Conservation (phyloP, 2,888 invertebrate species). For the Agrochola litura region DNA sequence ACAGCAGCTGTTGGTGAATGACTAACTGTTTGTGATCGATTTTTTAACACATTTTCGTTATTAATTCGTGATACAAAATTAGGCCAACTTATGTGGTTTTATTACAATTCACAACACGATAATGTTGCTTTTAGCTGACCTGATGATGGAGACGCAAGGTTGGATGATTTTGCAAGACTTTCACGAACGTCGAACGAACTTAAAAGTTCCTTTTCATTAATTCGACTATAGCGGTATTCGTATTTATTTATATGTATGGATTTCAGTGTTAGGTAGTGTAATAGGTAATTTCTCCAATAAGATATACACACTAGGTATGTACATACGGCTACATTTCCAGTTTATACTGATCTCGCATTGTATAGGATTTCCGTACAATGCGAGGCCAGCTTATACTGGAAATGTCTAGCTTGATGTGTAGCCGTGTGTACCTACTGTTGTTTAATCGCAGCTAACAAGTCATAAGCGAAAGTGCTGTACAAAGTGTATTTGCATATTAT, state of each 20-base stretch:
- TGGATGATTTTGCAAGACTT: not conserved
- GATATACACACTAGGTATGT: not conserved
- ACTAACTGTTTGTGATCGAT: not conserved
- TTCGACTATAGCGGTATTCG: no score
- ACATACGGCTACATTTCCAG: no score
- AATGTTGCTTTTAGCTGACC: not conserved
- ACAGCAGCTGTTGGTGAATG: not conserved
- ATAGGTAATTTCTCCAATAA: not conserved
- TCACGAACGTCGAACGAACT: not conserved
- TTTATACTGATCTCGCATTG: no score
- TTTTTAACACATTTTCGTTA: not conserved
- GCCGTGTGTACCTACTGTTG: not conserved
- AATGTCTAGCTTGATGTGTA: no score
- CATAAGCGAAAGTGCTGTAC: not conserved
- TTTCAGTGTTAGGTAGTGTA: no score
- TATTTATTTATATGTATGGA: not conserved
- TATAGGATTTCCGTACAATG: no score
- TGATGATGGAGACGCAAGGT: not conserved
- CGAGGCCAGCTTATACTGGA: no score
- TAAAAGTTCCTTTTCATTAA: not conserved
- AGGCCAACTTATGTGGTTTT: not conserved
- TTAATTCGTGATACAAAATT: not conserved
- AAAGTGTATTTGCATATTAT: not conserved
- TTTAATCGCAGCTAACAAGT: slow-evolving; percentile 2
- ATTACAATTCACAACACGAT: not conserved